These are phyloP conservation scores for Amaurobius ferox DNA, from an alignment of 2,888 invertebrate species.

Conservation along the genomic window DNA sequence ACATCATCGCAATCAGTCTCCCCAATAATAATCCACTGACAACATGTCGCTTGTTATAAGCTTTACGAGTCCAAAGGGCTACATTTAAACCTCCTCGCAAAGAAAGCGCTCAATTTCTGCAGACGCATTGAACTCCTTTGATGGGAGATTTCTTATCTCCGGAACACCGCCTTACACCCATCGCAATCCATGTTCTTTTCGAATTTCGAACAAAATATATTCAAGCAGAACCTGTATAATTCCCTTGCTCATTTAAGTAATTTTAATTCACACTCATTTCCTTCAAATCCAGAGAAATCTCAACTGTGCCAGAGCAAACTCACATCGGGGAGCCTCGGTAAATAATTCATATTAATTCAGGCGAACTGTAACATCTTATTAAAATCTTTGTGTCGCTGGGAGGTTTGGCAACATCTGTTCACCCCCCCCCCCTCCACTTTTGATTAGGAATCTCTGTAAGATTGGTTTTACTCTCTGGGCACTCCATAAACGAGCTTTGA, in stretches of 20 bases:
- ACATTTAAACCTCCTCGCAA: too few species aligned
- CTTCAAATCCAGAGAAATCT: background rate
- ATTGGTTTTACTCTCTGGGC: background rate
- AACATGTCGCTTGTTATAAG: too few species aligned
- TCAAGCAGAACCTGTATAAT: background rate
- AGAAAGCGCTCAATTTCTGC: too few species aligned
- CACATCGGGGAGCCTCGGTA: slow-evolving; percentile 3
- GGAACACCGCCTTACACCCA: background rate
- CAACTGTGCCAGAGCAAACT: background rate
- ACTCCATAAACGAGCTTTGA: slow-evolving; percentile 15
- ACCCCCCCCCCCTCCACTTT: slow-evolving; percentile 13
- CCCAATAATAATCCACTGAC: too few species aligned
- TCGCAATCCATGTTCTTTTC: background rate
- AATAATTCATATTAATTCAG: slow-evolving; percentile 48
- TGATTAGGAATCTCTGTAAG: slow-evolving; percentile 17
- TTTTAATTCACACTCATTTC: slow-evolving; percentile 2
- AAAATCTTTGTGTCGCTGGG: slow-evolving; percentile 30
- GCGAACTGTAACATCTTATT: slow-evolving; percentile 24
- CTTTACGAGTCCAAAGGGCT: too few species aligned
- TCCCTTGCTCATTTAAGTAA: background rate
- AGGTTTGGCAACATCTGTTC: slow-evolving; percentile 46
- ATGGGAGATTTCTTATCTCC: too few species aligned
- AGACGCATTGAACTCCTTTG: too few species aligned
- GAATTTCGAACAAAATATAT: background rate
- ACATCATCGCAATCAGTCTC: too few species aligned